Percentiles rank a stretch among this genome's conserved stretches.
These are phyloP conservation scores for Spodoptera picta DNA, from an alignment of 2,888 invertebrate species.

Conservation along the genomic window DNA sequence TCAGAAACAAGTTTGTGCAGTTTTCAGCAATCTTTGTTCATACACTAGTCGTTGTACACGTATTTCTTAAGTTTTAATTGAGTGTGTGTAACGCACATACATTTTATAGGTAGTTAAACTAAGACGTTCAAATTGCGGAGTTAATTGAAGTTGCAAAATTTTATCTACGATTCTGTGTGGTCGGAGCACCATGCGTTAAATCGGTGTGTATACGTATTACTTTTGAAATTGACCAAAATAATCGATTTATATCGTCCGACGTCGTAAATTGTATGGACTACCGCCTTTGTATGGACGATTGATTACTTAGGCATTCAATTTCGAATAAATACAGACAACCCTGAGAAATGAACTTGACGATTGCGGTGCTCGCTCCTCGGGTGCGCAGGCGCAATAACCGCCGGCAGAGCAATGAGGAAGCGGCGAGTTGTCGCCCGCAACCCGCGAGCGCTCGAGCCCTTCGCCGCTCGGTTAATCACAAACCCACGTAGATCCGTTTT, in stretches of 20 bases:
- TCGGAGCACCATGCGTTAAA: conserved; percentile 10
- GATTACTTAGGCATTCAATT: conserved; percentile 47
- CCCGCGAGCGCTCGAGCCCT: conserved; percentile 63
- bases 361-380: conserved; percentile 41
- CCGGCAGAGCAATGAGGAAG: conserved; percentile 78
- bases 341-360: conserved; percentile 64
- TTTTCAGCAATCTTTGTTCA: conserved; percentile 33
- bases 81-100: conserved; percentile 6
- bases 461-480: conserved; percentile 65
- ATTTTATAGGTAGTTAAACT: conserved; percentile 17
- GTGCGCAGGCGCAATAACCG: conserved; percentile 66
- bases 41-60: conserved; percentile 3
- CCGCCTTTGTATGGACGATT: conserved; percentile 47
- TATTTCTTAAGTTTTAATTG: conserved; percentile 39
- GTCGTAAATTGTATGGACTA: conserved; percentile 20
- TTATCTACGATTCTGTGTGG: conserved; percentile 12
- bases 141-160: conserved; percentile 25
- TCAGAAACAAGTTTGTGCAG: conserved; percentile 39
- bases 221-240: conserved; percentile 22
- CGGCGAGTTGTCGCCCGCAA: conserved; percentile 73
- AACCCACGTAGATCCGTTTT: conserved; percentile 67
- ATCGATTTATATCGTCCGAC: conserved; percentile 29
- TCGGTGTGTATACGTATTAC: conserved; percentile 11
- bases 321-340: conserved; percentile 52
- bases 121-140: conserved; percentile 17